phyloP scores from a whole-genome alignment of 2,888 invertebrate genomes.

The Embidobia sp. region DNA sequence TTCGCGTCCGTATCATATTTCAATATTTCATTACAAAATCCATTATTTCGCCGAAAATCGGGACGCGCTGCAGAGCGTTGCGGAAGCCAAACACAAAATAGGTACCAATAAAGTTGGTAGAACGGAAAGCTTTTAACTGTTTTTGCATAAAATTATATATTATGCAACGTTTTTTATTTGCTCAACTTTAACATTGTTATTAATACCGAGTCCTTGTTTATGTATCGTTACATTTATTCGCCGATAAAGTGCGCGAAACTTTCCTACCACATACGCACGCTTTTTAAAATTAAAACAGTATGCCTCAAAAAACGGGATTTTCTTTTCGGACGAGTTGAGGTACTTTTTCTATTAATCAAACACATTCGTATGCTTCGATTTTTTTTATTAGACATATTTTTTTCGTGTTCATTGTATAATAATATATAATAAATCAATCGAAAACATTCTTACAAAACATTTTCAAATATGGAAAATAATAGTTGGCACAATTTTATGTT shows the following conservation, averaged over 20 bases:
- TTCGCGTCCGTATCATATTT: conserved; percentile 34
- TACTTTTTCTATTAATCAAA: conserved; percentile 38
- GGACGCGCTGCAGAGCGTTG: conserved; percentile 20
- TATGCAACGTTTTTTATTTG: conserved; percentile 32
- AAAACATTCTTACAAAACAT: conserved; percentile 8
- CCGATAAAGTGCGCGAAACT: conserved; percentile 7
- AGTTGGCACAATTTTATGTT: conserved; percentile 18
- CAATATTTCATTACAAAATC: conserved; percentile 56
- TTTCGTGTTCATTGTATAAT: conserved; percentile 47
- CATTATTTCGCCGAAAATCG: conserved; percentile 51
- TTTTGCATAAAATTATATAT: conserved; percentile 52
- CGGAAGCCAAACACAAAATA: conserved; percentile 41
- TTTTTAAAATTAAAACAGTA: neutral
- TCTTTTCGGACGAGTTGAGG: conserved; percentile 4
- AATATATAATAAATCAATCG: conserved; percentile 42
- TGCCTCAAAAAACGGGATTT: conserved; percentile 19
- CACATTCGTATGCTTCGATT: conserved; percentile 29
- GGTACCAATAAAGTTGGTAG: conserved; percentile 27
- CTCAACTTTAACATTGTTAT: conserved; percentile 13
- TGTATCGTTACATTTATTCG: conserved; percentile 11
- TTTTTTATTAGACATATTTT: conserved; percentile 48
- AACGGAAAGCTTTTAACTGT: conserved; percentile 43
- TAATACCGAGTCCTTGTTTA: conserved; percentile 6
- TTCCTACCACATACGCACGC: neutral
- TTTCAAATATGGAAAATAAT: conserved; percentile 31